A percentile compares a stretch with the other conserved stretches of the same genome.
These are phyloP conservation scores for Asbolus verrucosus DNA, from an alignment of 1,140 invertebrate species.

Conservation along the genomic window DNA sequence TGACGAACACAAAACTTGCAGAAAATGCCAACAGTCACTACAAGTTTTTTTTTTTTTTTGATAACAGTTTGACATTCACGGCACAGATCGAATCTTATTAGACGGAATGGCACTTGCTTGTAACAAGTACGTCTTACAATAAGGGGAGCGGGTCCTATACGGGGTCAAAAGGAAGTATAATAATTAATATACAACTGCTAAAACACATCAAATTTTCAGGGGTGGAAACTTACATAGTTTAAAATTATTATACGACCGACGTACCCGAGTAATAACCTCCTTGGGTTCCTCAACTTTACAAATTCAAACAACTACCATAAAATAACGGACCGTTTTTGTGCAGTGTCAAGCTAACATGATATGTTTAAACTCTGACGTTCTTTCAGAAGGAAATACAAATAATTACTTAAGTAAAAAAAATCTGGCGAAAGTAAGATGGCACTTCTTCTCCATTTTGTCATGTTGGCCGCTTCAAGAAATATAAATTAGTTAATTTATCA, in stretches of 20 bases:
- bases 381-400: too few relatives aligned
- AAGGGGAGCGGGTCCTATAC: constrained; percentile 15
- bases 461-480: too few relatives aligned
- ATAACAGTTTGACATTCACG: too few relatives aligned
- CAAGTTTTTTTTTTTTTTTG: too few relatives aligned
- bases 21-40: constrained; percentile 15
- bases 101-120: constrained; percentile 25
- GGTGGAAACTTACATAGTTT: constrained; percentile 6
- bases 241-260: constrained; percentile 30
- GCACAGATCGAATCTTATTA: constrained; percentile 30
- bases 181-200: constrained; percentile 32
- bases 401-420: too few relatives aligned
- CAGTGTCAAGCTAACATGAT: too few relatives aligned
- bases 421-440: too few relatives aligned
- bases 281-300: not conserved
- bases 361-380: too few relatives aligned
- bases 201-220: constrained; percentile 21
- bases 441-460: too few relatives aligned
- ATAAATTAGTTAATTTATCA: too few relatives aligned
- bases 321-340: too few relatives aligned
- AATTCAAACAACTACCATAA: too few relatives aligned
- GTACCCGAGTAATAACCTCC: not conserved
- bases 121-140: constrained; percentile 25
- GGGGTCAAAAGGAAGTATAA: constrained; percentile 33
- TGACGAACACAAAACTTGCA: constrained; percentile 11